A percentile compares a stretch with the other conserved stretches of the same genome.
Evolutionary conservation across 1,140 invertebrate genomes (phyloP).

Genomic region (Lepidurus apus): DNA sequence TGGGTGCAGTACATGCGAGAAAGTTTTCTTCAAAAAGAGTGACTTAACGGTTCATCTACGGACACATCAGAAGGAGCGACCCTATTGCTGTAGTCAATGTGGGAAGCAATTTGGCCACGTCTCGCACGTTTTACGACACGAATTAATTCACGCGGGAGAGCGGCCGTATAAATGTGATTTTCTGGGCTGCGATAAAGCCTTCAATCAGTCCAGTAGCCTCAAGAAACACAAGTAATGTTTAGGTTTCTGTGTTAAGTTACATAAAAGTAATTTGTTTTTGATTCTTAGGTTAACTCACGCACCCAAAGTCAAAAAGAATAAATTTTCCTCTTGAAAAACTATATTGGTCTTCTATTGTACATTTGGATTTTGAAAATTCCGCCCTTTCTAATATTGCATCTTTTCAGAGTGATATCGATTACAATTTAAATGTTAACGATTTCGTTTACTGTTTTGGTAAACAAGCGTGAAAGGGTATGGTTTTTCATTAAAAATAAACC

Average conservation of each 20-base stretch:
- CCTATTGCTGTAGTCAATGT: constrained; percentile 51
- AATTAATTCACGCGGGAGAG: constrained; percentile 45
- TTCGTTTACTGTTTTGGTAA: no score
- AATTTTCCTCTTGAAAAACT: neutral
- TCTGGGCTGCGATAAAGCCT: constrained; percentile 40
- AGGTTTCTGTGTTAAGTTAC: neutral
- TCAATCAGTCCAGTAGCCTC: constrained; percentile 39
- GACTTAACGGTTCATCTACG: constrained; percentile 37
- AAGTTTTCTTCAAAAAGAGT: constrained; percentile 32
- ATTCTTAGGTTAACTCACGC: neutral
- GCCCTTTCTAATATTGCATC: no score
- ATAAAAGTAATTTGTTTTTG: neutral
- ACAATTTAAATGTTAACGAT: no score
- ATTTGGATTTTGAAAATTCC: no score
- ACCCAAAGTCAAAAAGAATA: neutral
- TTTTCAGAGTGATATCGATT: no score
- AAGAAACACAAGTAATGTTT: constrained; percentile 37
- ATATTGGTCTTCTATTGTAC: no score
- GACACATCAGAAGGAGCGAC: constrained; percentile 51
- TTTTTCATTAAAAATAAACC: no score
- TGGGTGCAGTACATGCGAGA: constrained; percentile 28
- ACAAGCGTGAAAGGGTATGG: no score
- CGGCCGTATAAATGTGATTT: constrained; percentile 41
- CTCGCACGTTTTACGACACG: constrained; percentile 45
- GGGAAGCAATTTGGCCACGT: constrained; percentile 49